Evolutionary conservation across 2,888 invertebrate genomes (phyloP).

Genomic region (Heliconius cydno): DNA sequence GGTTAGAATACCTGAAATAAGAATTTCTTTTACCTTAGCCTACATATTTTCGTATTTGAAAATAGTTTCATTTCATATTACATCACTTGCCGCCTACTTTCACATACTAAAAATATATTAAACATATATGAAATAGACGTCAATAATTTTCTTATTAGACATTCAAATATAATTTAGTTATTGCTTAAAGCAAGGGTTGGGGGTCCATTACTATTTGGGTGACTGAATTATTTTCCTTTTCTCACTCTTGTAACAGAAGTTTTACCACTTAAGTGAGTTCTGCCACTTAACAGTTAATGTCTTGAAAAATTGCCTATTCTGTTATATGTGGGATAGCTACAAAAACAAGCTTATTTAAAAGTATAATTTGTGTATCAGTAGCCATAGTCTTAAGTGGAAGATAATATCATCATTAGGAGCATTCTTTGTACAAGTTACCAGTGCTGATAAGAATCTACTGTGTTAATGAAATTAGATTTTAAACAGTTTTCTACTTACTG

Average conservation of each 20-base stretch:
- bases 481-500: not conserved
- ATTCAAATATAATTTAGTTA: not conserved
- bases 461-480: conserved; percentile 22
- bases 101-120: conserved; percentile 14
- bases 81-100: conserved; percentile 32
- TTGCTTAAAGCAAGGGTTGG: not conserved
- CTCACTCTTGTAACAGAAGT: too few species aligned
- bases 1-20: conserved; percentile 71
- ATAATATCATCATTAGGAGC: conserved; percentile 41
- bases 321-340: not conserved
- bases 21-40: conserved; percentile 73
- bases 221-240: not conserved
- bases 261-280: too few species aligned
- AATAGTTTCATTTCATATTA: conserved; percentile 45
- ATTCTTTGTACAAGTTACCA: conserved; percentile 34
- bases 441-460: conserved; percentile 26
- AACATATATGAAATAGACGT: not conserved
- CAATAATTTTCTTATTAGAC: not conserved
- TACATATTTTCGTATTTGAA: conserved; percentile 55
- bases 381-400: conserved; percentile 37
- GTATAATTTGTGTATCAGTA: conserved; percentile 42
- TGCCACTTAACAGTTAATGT: too few species aligned
- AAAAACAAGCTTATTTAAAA: conserved; percentile 25
- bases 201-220: not conserved
- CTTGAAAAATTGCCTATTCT: not conserved